These are phyloP conservation scores for Sapajus apella DNA, from an alignment of 2,113 vertebrate genomes.

Conservation along the genomic window DNA sequence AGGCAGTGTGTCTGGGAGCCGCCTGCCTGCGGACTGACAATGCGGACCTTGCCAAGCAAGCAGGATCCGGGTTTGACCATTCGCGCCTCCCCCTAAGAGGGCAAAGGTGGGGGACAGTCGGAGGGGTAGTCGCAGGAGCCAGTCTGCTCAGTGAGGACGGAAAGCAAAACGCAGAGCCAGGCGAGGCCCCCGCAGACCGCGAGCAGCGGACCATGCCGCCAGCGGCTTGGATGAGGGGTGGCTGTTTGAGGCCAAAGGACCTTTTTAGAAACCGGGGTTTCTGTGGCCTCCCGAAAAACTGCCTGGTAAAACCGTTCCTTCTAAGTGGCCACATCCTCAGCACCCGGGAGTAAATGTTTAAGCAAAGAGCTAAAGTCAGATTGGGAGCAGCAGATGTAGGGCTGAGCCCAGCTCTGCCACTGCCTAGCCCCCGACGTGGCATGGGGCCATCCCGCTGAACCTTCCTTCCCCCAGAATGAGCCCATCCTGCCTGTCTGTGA, in stretches of 20 bases:
- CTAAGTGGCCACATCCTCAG: not conserved
- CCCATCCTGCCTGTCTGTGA: no score
- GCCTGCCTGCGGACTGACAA: not conserved
- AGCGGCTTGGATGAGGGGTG: not conserved
- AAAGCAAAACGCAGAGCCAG: not conserved
- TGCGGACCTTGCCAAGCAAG: not conserved
- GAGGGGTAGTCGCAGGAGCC: no score
- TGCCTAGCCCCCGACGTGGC: not conserved
- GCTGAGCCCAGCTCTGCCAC: not conserved
- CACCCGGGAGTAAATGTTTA: not conserved
- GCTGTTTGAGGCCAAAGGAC: not conserved
- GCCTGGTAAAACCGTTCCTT: not conserved
- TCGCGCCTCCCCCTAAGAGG: not conserved
- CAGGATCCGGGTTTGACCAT: not conserved
- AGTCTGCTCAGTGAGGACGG: not conserved
- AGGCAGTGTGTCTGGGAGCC: not conserved
- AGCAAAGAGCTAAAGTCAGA: not conserved
- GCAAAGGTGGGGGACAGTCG: not conserved
- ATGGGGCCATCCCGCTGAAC: rapidly evolving
- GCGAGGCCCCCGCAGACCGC: not conserved
- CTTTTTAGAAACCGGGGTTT: not conserved
- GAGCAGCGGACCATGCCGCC: no score
- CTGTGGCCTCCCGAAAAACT: not conserved
- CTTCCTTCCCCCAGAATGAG: not conserved
- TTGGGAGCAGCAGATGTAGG: no score